Evolutionary conservation across 2,888 invertebrate genomes (phyloP), one percentile per base, ranked within the genome.

Genomic region (Fragum whitleyi): DNA sequence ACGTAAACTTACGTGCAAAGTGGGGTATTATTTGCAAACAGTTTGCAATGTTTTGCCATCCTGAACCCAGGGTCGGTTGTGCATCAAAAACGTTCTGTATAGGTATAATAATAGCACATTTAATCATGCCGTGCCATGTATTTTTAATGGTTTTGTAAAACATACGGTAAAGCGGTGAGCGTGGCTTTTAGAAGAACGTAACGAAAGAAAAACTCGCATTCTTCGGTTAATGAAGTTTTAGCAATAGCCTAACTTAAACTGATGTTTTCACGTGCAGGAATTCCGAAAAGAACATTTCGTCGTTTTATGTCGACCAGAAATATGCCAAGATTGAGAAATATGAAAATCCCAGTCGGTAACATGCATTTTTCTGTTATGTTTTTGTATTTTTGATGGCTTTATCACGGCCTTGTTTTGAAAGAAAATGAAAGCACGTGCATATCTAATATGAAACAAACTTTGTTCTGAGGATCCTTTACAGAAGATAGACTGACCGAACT

Each of bases 271-370:
- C 76, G 79, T 83, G 83, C 77, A 71, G 83, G 83, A 62, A 83
- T 79, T 76, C 77, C n/a, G 75, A 77, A 83, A 79, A 67, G 83
- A 83, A 77, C 79, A 83, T 83, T 83, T 77, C 77, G 65, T 74
- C 77, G 83, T 83, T 83, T 83, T 79, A 83, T 83, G 83, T 83
- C 71, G 79, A 79, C 67, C 77, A 74, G 70, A 83, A 83, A 70
- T 79, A 85, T 85, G 84, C 74, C 26, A 85, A 74, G 81, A 79
- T 81, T 79, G 84, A 32, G 67, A 85, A 85, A 79, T 81, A 85
- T 85, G 84, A 81, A 79, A 76, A 81, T 79, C 70, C 73, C 53
- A 85, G 76, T 74, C 84, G 68, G 81, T 77, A 77, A 77, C 72
- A 57, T 28, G 68, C 81, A 85, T 85, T 81, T 79, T 85, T 81